Evolutionary conservation across 1,140 invertebrate species (phyloP), one percentile per base, ranked within the genome.

Genomic region (Trichonephila clavipes): DNA sequence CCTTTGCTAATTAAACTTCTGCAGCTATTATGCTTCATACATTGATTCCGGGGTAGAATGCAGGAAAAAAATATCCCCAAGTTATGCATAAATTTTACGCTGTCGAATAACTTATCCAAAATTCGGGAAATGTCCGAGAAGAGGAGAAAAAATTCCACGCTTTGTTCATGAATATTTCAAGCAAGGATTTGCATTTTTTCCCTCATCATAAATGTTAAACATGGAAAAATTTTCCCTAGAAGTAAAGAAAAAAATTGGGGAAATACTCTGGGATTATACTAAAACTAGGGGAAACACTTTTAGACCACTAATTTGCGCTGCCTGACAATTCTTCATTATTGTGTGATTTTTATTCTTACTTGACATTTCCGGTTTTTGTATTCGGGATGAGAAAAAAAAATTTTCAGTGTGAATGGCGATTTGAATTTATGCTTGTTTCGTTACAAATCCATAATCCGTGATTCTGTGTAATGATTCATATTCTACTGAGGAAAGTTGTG

Each of bases 71-170:
- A 3, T 40, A 1, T 69, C 44, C 59, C 64, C 10, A 34, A 89
- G 88, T 89, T 89, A 89, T 89, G 88, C 88, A 89, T 89, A 89
- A 89, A 89, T 89, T 89, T 89, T 72, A 89, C 88, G 88, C 88
- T 77, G 86, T 88, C 61, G 66, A 44, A 85, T 89, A 58, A n/a
- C 64, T n/a, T 89, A 89, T 89, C 88, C 24, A 34, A 58, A 89
- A 89, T 89, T 89, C 51, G 88, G 21, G 62, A 51, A 34, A 19
- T 66, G 61, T 88, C 18, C 7, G n/a, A 8, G 62, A 28, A 28
- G 24, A 88, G 87, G 40, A 64, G n/a, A 34, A 69, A 69, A 89
- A 72, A 72, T 72, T 51, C 51, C 66, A 6, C 34, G 88, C 61
- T 51, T 72, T 87, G n/a, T 40, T 89, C 88, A 89, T 89, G 88